Percentiles rank a stretch among this genome's conserved stretches.
These are phyloP conservation scores for Apostichopus japonicus DNA, from an alignment of 35 echinoderm and acorn worm species.

Conservation along the genomic window DNA sequence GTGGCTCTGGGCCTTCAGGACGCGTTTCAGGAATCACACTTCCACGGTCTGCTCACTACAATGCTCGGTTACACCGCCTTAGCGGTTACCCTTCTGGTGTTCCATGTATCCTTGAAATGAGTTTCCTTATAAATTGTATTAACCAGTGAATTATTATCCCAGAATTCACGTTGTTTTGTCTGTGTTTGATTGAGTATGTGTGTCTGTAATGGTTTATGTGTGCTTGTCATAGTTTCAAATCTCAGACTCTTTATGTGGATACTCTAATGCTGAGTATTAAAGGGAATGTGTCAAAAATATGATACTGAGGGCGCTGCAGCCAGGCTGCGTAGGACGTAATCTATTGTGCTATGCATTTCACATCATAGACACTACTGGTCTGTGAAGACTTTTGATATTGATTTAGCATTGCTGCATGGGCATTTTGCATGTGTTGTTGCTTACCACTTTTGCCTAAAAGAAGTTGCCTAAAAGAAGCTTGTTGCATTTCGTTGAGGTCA, in stretches of 20 bases:
- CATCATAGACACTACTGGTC: too few species aligned
- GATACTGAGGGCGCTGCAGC: too few species aligned
- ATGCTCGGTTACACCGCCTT: conserved; percentile 86
- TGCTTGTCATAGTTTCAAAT: not conserved
- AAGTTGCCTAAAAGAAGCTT: not conserved
- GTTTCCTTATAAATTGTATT: not conserved
- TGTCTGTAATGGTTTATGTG: not conserved
- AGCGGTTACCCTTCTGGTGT: conserved; percentile 78
- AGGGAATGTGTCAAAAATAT: too few species aligned
- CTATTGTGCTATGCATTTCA: too few species aligned
- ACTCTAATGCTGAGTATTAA: too few species aligned
- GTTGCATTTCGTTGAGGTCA: too few species aligned
- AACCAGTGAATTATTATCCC: not conserved
- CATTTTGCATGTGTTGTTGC: too few species aligned
- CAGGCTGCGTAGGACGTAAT: too few species aligned
- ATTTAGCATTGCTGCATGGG: too few species aligned
- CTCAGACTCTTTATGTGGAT: too few species aligned
- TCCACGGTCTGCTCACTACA: conserved; percentile 91
- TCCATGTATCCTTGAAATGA: conserved; percentile 94
- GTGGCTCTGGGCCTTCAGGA: conserved; percentile 73
- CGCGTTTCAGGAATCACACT: conserved; percentile 68
- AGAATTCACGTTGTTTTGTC: not conserved
- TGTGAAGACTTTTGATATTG: too few species aligned
- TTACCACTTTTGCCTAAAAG: too few species aligned
- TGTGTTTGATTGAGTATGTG: not conserved